Evolutionary conservation across 2,113 vertebrate species (phyloP), one percentile per base, ranked within the genome.

Genomic region (Odocoileus virginianus): DNA sequence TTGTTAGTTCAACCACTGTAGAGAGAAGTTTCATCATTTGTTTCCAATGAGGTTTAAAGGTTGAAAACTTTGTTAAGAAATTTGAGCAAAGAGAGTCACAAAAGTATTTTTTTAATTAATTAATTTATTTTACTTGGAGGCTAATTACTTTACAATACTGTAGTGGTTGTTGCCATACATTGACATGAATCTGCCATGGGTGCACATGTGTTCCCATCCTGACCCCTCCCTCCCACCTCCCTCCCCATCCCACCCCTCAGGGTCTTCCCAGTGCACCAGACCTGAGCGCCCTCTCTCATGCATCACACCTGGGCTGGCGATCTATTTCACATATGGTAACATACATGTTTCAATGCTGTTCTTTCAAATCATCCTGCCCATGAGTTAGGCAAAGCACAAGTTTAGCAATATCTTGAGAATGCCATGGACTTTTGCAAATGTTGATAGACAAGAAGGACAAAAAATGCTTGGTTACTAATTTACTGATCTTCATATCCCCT

Each of bases 161-260:
- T 23, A 71, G 19, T 71, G n/a, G 67, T 17, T 71, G 36, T 71
- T 71, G 67, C n/a, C 67, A 6, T 36, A 12, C 67, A 36, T 40
- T 71, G 9, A 11, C n/a, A 12, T 36, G 67, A 71, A 36, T 71
- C 67, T 3, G 19, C 67, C 19, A 3, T 71, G 67, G 4, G 9
- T 71, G 19, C 23, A 71, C 67, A 40, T 12, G 67, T 71, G 9
- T 12, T 21, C 9, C n/a, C 17, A 21, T 21, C n/a, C 2, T 19
- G 36, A 71, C 5, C 9, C 9, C 0, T n/a, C n/a, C 17, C 4
- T 36, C n/a, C 17, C 4, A 5, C 5, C 2, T 71, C n/a, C 19
- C 9, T 71, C n/a, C n/a, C n/a, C n/a, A 71, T 36, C 17, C n/a
- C 4, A 36, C 23, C n/a, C n/a, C 64, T 71, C 67, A 36, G 67